Percentiles rank a stretch among this genome's conserved stretches.
These are phyloP conservation scores for Heteronetta atricapilla DNA, from an alignment of 2,113 vertebrate genomes.

Conservation along the genomic window DNA sequence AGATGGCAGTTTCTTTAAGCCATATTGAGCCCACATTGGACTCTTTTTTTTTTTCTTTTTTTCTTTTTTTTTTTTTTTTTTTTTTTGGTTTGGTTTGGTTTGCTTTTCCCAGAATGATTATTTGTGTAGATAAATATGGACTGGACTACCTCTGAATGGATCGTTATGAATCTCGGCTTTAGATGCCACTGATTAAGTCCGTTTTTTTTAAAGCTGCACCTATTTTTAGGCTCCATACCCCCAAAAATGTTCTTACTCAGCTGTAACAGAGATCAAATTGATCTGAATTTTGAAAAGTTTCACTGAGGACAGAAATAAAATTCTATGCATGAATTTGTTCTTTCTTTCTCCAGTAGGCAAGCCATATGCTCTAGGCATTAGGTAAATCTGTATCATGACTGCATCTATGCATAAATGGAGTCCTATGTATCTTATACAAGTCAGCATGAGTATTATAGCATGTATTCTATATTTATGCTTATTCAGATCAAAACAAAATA, in stretches of 20 bases:
- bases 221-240: background rate
- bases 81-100: background rate
- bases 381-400: background rate
- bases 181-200: background rate
- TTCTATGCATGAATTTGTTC: background rate
- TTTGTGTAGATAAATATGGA: background rate
- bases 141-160: background rate
- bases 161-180: background rate
- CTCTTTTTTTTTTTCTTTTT: background rate
- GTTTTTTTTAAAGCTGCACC: background rate
- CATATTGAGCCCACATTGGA: too few species aligned
- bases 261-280: background rate
- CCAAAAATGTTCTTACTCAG: fast-evolving
- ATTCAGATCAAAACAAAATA: background rate
- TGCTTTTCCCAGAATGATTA: fast-evolving
- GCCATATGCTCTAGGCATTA: background rate
- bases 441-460: background rate
- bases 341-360: background rate
- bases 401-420: background rate
- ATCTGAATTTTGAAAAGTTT: background rate
- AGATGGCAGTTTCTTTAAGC: background rate
- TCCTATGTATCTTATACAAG: background rate
- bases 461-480: background rate
- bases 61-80: background rate
- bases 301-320: background rate